These are phyloP conservation scores for Spinus olivaceus DNA, from an alignment of 2,797 vertebrate species.

Conservation along the genomic window DNA sequence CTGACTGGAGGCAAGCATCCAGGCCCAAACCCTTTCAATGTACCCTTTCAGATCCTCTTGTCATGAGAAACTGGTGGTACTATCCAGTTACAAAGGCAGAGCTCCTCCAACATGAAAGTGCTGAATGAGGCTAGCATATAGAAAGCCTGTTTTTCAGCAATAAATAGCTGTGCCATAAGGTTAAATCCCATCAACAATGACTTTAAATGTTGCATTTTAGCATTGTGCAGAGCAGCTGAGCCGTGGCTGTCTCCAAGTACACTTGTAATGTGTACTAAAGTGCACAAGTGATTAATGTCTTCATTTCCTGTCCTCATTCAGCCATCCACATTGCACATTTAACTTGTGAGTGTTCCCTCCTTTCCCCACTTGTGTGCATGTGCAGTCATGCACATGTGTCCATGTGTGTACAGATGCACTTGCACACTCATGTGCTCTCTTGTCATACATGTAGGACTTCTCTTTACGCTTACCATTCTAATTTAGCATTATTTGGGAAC, in stretches of 20 bases:
- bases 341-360: background rate
- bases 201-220: background rate
- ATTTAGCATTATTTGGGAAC: background rate
- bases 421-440: rapidly evolving
- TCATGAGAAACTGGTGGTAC: background rate
- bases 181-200: background rate
- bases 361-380: background rate
- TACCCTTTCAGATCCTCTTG: background rate
- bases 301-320: background rate
- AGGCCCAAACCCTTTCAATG: background rate
- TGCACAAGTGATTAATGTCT: background rate
- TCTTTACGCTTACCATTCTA: background rate
- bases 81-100: background rate
- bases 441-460: background rate
- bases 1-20: background rate
- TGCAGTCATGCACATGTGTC: rapidly evolving
- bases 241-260: background rate
- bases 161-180: background rate
- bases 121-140: background rate
- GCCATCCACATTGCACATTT: background rate
- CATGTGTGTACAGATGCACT: background rate
- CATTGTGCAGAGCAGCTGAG: background rate
- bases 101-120: background rate
- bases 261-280: background rate
- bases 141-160: background rate